Evolutionary conservation across 2,113 vertebrate genomes (phyloP).

Genomic region (Polypterus senegalus): DNA sequence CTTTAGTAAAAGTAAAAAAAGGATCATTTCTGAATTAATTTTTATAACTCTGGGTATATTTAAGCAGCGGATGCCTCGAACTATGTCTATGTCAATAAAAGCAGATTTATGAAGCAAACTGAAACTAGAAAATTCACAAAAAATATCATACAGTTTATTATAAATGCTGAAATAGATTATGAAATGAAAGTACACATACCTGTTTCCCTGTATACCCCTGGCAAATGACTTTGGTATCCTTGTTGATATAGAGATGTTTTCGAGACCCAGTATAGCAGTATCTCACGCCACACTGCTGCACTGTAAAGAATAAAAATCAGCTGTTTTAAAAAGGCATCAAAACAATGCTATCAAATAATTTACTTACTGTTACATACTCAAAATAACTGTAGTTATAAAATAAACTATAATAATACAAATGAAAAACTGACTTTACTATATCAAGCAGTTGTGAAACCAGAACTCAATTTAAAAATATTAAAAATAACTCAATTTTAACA

Average conservation of each 20-base stretch:
- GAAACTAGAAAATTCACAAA: too few species aligned
- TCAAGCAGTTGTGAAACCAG: background rate
- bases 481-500: background rate
- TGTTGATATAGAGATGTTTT: conserved; percentile 77
- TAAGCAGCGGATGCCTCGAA: background rate
- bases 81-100: background rate
- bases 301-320: conserved; percentile 39
- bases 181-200: conserved; percentile 46
- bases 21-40: too few species aligned
- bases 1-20: too few species aligned
- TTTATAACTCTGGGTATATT: too few species aligned
- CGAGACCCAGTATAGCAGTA: conserved; percentile 70
- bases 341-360: background rate
- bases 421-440: background rate
- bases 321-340: background rate
- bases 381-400: background rate
- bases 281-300: conserved; percentile 77
- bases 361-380: background rate
- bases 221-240: conserved; percentile 86
- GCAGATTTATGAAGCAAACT: too few species aligned
- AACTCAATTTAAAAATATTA: background rate
- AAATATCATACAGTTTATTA: too few species aligned
- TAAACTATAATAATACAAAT: background rate
- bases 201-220: conserved; percentile 97
- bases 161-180: too few species aligned